These are phyloP conservation scores for Pavo muticus DNA, from an alignment of 2,113 vertebrate species.

Conservation along the genomic window DNA sequence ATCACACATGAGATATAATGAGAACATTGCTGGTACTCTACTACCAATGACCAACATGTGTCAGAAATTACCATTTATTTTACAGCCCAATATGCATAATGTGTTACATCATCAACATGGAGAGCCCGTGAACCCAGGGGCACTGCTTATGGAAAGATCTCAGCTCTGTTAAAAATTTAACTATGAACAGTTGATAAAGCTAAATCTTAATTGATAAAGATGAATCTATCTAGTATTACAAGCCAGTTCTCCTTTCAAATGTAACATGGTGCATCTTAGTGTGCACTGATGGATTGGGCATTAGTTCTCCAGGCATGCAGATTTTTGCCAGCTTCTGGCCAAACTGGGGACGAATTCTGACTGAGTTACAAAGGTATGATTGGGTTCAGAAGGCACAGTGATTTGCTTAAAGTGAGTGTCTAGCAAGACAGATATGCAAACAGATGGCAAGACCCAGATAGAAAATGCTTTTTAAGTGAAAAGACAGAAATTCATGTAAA, in stretches of 20 bases:
- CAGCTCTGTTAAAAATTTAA: not conserved
- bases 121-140: not conserved
- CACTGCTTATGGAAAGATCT: not conserved
- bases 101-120: not conserved
- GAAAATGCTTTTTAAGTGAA: conserved; percentile 65
- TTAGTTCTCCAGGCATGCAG: not conserved
- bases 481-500: conserved; percentile 44
- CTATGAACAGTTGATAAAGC: not conserved
- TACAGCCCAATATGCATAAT: not conserved
- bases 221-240: not conserved
- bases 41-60: not conserved
- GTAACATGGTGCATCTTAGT: not conserved
- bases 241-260: not conserved
- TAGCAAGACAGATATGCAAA: conserved; percentile 69
- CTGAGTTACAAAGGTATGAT: not conserved
- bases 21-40: not conserved
- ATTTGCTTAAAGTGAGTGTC: conserved; percentile 39
- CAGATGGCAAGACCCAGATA: conserved; percentile 68
- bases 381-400: conserved; percentile 30
- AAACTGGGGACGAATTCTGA: not conserved
- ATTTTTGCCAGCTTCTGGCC: not conserved
- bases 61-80: not conserved
- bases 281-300: not conserved
- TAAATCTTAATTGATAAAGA: not conserved
- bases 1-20: rapidly evolving